Base-by-base conservation (phyloP, 1,140 invertebrate genomes). In the Papilio xuthus region DNA sequence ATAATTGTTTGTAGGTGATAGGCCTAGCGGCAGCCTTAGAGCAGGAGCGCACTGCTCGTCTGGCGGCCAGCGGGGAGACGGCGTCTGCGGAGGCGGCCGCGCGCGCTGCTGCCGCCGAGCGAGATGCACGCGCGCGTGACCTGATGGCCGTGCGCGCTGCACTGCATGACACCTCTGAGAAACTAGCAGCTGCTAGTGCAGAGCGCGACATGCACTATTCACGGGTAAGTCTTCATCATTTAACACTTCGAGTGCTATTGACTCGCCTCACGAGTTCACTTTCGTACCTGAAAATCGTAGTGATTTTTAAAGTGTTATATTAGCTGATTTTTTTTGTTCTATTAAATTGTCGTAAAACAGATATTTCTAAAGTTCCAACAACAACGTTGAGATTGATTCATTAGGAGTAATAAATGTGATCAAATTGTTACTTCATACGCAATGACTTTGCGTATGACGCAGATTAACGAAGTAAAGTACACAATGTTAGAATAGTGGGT, bases 11-110 rank as follows among this genome's bases (percentile, higher is more conserved):
- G 8, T 79, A 94, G 93, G 95, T 95, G 37, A 96, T 97, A 86
- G 96, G 96, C 1, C 90, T 99, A 12, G 96, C 97, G 74, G 96
- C 96, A 32, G 97, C 98, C 89, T 93, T 99, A 18, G 98, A 99
- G 82, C 98, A 99, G 90, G 98, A 99, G 94, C 96, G 97, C 80
- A 96, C 97, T 79, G 97, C 93, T 41, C 91, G 93, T 4, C 74
- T 89, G 77, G 83, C 90, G 20, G 86, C 91, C 8, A 82, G 86
- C 72, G 82, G 88, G 32, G 94, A 94, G 81, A 86, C 89, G 41
- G 87, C 89, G n/a, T 83, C 90, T 42, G 92, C 92, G 13, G 92
- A 94, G 83, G 89, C 92, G 42, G 86, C 89, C 18, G 88, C 87
- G n/a, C 86, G 89, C 32, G 81, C 87, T 10, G 90, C 92, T 13